Conservation (phyloP, 1,140 invertebrate species). For the Tyrophagus putrescentiae region DNA sequence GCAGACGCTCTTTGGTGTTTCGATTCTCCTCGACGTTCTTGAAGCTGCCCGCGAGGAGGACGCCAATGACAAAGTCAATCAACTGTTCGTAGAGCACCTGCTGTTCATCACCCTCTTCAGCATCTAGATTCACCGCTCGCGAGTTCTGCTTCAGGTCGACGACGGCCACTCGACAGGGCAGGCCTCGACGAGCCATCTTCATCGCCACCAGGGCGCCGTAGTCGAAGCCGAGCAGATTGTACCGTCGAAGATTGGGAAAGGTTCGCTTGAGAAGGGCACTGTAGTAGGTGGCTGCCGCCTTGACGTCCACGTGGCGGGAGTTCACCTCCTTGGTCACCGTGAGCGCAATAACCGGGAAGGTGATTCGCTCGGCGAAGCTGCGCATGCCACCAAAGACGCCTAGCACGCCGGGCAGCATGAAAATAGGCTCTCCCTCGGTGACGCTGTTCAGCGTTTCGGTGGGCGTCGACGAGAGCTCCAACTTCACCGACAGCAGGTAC, state of each 20-base stretch:
- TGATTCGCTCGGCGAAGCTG: background rate
- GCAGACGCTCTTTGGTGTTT: background rate
- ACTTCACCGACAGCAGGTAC: background rate
- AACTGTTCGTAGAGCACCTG: background rate
- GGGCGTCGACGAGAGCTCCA: slow-evolving; percentile 32
- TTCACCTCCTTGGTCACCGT: slow-evolving; percentile 20
- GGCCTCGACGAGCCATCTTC: slow-evolving; percentile 28
- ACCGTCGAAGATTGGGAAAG: slow-evolving; percentile 34
- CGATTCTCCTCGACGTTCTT: background rate
- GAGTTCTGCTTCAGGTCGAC: slow-evolving; percentile 34
- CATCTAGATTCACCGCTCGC: slow-evolving; percentile 41
- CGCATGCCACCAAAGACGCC: slow-evolving; percentile 15
- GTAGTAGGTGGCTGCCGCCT: background rate
- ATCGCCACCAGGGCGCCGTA: slow-evolving; percentile 70
- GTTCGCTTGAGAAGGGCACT: background rate
- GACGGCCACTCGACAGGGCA: slow-evolving; percentile 7
- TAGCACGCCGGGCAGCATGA: slow-evolving; percentile 20
- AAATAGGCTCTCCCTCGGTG: background rate
- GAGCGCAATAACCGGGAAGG: slow-evolving; percentile 14
- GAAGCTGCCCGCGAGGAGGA: background rate
- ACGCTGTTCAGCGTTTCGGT: slow-evolving; percentile 35
- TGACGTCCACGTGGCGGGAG: background rate
- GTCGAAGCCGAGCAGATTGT: slow-evolving; percentile 77
- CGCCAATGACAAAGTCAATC: background rate
- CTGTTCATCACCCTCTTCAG: no score